Evolutionary conservation across 1,140 invertebrate genomes (phyloP).

Genomic region (Maniola jurtina): DNA sequence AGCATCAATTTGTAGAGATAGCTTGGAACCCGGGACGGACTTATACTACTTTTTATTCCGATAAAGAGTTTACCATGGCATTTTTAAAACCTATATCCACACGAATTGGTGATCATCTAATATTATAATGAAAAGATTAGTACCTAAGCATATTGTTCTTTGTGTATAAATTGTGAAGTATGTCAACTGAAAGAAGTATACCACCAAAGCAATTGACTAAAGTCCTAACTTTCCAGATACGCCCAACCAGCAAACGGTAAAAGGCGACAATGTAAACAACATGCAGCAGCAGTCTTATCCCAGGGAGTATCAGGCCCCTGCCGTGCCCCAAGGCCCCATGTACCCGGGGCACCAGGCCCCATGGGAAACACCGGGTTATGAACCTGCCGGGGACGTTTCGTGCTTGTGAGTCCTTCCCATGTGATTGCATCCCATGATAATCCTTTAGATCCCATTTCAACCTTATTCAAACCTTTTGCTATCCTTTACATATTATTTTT

Average conservation of each 20-base stretch:
- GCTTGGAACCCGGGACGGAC: too few species aligned
- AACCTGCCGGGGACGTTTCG: conserved; percentile 72
- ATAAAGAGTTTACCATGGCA: too few species aligned
- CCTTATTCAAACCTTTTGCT: conserved; percentile 6
- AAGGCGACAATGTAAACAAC: conserved; percentile 80
- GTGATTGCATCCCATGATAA: conserved; percentile 44
- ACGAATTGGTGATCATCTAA: too few species aligned
- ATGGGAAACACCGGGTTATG: conserved; percentile 69
- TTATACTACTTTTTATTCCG: too few species aligned
- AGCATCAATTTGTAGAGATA: too few species aligned
- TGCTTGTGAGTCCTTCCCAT: conserved; percentile 75
- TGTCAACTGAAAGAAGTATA: not conserved
- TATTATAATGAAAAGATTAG: too few species aligned
- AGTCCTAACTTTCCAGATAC: conserved; percentile 69
- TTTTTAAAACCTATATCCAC: too few species aligned
- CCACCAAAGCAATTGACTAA: conserved; percentile 24
- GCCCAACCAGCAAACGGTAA: conserved; percentile 65
- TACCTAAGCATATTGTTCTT: too few species aligned
- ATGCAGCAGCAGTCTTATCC: conserved; percentile 61
- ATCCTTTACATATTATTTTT: not conserved
- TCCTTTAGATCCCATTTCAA: conserved; percentile 29
- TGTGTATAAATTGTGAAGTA: too few species aligned
- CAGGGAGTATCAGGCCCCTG: conserved; percentile 57
- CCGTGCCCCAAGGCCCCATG: conserved; percentile 49
- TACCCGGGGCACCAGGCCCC: conserved; percentile 56